These are phyloP conservation scores for Thunnus thynnus DNA, from an alignment of 2,113 vertebrate genomes.

Conservation along the genomic window DNA sequence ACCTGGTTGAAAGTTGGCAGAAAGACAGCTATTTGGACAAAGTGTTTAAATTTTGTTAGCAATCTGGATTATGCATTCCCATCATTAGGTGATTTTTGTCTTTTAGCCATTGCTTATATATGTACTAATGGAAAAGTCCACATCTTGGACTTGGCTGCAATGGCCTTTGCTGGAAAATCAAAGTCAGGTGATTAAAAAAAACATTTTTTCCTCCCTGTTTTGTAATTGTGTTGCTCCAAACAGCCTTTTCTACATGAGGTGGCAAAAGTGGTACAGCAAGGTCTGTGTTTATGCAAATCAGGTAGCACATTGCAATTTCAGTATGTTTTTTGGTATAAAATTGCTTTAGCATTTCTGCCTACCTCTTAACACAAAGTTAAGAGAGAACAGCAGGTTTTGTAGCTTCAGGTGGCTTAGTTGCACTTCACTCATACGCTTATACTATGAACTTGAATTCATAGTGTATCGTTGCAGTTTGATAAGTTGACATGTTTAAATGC, in stretches of 20 bases:
- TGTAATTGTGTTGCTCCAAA: neutral
- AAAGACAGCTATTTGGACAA: neutral
- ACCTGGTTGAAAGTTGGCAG: neutral
- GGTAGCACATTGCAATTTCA: neutral
- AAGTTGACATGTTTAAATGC: too few relatives aligned
- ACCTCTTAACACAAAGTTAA: too few relatives aligned
- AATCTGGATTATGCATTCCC: neutral
- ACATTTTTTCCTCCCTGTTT: neutral
- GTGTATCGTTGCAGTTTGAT: too few relatives aligned
- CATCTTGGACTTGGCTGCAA: neutral
- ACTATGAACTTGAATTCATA: too few relatives aligned
- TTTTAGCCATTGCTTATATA: neutral
- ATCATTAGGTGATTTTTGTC: neutral
- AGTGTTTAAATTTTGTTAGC: neutral
- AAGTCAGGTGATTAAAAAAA: too few relatives aligned
- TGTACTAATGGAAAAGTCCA: neutral
- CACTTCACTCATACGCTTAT: too few relatives aligned
- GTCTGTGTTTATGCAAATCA: conserved; percentile 20
- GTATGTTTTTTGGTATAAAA: conserved; percentile 2
- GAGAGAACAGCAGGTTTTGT: too few relatives aligned
- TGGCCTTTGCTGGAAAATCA: too few relatives aligned
- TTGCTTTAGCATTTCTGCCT: neutral
- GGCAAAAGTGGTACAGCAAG: neutral
- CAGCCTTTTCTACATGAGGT: neutral
- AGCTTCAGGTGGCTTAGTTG: too few relatives aligned